phyloP scores from a whole-genome alignment of 2,888 invertebrate species.

The Gryllus longicercus region DNA sequence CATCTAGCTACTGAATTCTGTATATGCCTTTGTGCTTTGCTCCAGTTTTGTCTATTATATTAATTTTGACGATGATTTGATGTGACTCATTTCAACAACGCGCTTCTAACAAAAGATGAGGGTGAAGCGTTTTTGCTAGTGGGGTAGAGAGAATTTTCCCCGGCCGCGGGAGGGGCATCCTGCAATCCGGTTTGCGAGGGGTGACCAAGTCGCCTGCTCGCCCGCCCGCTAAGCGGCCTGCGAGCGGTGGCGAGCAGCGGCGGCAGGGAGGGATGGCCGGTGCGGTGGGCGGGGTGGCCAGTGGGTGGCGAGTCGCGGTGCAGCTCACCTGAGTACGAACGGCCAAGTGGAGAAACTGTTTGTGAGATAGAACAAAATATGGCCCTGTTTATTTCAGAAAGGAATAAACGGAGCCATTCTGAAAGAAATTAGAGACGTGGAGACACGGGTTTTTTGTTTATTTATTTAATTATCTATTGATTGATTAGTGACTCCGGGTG shows the following conservation, averaged over 20 bases:
- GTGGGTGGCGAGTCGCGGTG: neutral
- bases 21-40: slow-evolving; percentile 20
- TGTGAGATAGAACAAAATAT: too few species aligned
- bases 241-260: neutral
- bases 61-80: slow-evolving; percentile 37
- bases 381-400: too few species aligned
- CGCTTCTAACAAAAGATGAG: slow-evolving; percentile 34
- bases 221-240: neutral
- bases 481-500: too few species aligned
- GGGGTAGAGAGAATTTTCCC: slow-evolving; percentile 22
- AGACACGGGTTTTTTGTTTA: too few species aligned
- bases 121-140: slow-evolving; percentile 22
- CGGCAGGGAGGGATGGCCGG: neutral
- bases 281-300: neutral
- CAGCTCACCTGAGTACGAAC: too few species aligned
- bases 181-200: slow-evolving; percentile 21
- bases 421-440: too few species aligned
- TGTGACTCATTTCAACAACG: slow-evolving; percentile 36
- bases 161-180: slow-evolving; percentile 4
- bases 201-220: neutral
- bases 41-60: slow-evolving; percentile 33
- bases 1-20: slow-evolving; percentile 17
- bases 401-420: too few species aligned
- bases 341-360: too few species aligned
- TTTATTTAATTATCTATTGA: too few species aligned